phyloP scores from a whole-genome alignment of 1,140 invertebrate genomes.

The Drosophila chauvacae region DNA sequence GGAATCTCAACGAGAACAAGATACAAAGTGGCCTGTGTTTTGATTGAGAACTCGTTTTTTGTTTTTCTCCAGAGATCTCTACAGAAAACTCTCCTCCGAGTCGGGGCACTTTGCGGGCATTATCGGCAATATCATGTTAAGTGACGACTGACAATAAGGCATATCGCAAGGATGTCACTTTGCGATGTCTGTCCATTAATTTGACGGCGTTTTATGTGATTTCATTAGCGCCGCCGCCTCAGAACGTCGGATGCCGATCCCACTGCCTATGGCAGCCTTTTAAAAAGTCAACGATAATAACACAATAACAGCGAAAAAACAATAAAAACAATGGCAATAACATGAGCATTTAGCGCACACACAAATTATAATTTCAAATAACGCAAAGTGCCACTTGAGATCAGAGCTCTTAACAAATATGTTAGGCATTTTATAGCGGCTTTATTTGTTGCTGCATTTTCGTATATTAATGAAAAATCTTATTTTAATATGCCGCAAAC shows the following conservation, averaged over 20 bases:
- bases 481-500: constrained; percentile 62
- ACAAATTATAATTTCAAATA: constrained; percentile 83
- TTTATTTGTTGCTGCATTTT: constrained; percentile 28
- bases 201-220: constrained; percentile 66
- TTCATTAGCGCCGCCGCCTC: constrained; percentile 65
- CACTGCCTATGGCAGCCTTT: constrained; percentile 19
- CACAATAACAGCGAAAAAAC: constrained; percentile 24
- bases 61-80: constrained; percentile 35
- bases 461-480: constrained; percentile 60
- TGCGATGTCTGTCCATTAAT: constrained; percentile 61
- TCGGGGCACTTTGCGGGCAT: constrained; percentile 38
- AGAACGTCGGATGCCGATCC: constrained; percentile 30
- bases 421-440: constrained; percentile 74
- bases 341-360: constrained; percentile 70
- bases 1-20: constrained; percentile 55
- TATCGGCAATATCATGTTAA: constrained; percentile 56
- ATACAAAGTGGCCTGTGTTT: constrained; percentile 59
- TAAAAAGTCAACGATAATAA: constrained; percentile 22
- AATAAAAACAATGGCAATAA: constrained; percentile 50
- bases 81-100: constrained; percentile 4
- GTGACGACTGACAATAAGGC: constrained; percentile 55
- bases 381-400: constrained; percentile 77
- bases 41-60: constrained; percentile 75
- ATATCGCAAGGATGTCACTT: constrained; percentile 78
- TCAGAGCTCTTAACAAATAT: constrained; percentile 74